Conservation (phyloP, 2,888 invertebrate genomes). For the Acanthoscelides obtectus region DNA sequence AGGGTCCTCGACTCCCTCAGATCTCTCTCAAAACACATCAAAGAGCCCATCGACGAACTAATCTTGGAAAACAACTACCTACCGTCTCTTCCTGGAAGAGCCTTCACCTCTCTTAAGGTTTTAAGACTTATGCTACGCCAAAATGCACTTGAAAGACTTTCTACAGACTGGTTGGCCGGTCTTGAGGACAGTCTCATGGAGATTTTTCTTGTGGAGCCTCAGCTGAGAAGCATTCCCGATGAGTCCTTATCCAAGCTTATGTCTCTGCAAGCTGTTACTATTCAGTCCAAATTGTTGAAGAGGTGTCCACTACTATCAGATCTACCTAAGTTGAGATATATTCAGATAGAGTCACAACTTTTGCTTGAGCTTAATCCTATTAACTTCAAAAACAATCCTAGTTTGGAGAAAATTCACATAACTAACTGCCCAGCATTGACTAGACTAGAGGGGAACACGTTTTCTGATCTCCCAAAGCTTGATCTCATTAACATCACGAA, state of each 20-base stretch:
- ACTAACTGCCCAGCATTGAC: constrained; percentile 64
- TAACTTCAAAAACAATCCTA: constrained; percentile 66
- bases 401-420: constrained; percentile 69
- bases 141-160: constrained; percentile 76
- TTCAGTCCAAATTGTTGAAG: constrained; percentile 72
- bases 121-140: constrained; percentile 77
- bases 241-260: constrained; percentile 72
- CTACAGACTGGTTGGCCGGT: constrained; percentile 75
- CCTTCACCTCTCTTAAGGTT: constrained; percentile 72
- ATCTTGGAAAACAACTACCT: constrained; percentile 84
- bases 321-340: constrained; percentile 64
- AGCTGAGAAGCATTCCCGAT: constrained; percentile 70
- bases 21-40: constrained; percentile 61
- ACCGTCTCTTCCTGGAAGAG: constrained; percentile 77
- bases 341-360: constrained; percentile 67
- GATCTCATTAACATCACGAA: constrained; percentile 69
- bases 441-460: constrained; percentile 66
- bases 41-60: constrained; percentile 74
- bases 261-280: constrained; percentile 76
- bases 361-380: constrained; percentile 62
- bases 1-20: constrained; percentile 71
- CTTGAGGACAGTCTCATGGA: constrained; percentile 74
- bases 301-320: constrained; percentile 70
- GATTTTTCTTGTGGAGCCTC: constrained; percentile 80
- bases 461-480: constrained; percentile 59